These are phyloP conservation scores for Siderastrea siderea DNA, from an alignment of 92 coral and sea anemone genomes.

Conservation along the genomic window DNA sequence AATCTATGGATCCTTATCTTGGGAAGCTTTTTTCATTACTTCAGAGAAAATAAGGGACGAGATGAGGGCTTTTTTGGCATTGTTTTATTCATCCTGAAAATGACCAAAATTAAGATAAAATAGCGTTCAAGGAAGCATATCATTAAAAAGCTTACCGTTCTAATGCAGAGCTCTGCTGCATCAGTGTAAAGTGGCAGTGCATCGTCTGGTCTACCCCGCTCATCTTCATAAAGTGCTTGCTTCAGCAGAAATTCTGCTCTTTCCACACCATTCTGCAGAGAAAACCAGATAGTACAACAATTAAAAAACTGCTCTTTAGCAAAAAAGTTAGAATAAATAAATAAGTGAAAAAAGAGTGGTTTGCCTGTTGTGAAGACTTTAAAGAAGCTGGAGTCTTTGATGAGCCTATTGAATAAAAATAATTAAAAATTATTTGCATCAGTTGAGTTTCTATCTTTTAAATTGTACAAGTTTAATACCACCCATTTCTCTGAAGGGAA, in stretches of 20 bases:
- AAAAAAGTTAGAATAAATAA: no score
- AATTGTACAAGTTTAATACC: not conserved
- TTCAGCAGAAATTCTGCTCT: slow-evolving; percentile 92
- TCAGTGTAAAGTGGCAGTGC: slow-evolving; percentile 93
- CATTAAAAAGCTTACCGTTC: slow-evolving; percentile 70
- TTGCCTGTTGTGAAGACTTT: slow-evolving; percentile 92
- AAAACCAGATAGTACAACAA: not conserved
- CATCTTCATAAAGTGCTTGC: slow-evolving; percentile 95
- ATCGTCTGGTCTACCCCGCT: slow-evolving; percentile 77
- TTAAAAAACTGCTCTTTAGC: not conserved
- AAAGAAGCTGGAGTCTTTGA: slow-evolving; percentile 49
- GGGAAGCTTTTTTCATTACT: no score
- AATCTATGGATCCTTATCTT: no score
- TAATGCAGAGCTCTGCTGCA: slow-evolving; percentile 94
- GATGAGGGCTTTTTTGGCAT: no score
- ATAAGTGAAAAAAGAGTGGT: not conserved
- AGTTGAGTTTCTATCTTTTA: not conserved
- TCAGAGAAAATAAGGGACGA: no score
- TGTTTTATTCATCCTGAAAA: no score
- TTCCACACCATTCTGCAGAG: slow-evolving; percentile 80
- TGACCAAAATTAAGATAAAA: no score
- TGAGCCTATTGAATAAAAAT: slow-evolving; percentile 43
- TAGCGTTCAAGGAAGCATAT: not conserved
- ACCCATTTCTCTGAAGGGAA: no score
- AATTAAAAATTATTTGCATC: not conserved